Evolutionary conservation across 1,140 invertebrate genomes (phyloP).

Genomic region (Microplitis demolitor): DNA sequence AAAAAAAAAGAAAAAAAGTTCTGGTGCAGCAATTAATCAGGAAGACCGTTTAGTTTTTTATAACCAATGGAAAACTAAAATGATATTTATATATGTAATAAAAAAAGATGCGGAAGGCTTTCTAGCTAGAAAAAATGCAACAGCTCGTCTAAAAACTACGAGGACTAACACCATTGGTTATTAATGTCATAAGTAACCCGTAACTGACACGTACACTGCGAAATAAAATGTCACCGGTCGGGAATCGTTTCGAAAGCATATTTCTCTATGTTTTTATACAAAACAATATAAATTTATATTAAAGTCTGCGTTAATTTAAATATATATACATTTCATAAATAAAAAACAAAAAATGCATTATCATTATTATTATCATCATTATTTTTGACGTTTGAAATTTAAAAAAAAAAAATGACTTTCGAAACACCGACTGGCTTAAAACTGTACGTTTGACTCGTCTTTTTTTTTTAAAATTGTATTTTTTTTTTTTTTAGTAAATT

Average conservation of each 20-base stretch:
- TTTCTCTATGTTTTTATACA: not conserved
- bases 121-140: slow-evolving; percentile 59
- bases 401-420: slow-evolving; percentile 16
- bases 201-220: slow-evolving; percentile 44
- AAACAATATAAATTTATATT: not conserved
- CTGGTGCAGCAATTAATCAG: slow-evolving; percentile 1
- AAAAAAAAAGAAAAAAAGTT: slow-evolving; percentile 5
- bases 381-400: too few species aligned
- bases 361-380: not conserved
- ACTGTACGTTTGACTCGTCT: slow-evolving; percentile 17
- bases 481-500: slow-evolving; percentile 8
- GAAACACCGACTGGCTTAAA: slow-evolving; percentile 21
- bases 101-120: slow-evolving; percentile 55
- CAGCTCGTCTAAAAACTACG: slow-evolving; percentile 59
- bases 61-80: slow-evolving; percentile 54
- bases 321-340: not conserved
- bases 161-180: slow-evolving; percentile 55
- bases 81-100: slow-evolving; percentile 38
- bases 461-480: not conserved
- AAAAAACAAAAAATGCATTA: not conserved
- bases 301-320: not conserved
- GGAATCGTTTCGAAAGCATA: slow-evolving; percentile 23
- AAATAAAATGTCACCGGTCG: slow-evolving; percentile 13
- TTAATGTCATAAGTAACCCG: slow-evolving; percentile 43
- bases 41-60: slow-evolving; percentile 38